Conservation (phyloP, 2,888 invertebrate genomes). For the Cremastinae sp. region DNA sequence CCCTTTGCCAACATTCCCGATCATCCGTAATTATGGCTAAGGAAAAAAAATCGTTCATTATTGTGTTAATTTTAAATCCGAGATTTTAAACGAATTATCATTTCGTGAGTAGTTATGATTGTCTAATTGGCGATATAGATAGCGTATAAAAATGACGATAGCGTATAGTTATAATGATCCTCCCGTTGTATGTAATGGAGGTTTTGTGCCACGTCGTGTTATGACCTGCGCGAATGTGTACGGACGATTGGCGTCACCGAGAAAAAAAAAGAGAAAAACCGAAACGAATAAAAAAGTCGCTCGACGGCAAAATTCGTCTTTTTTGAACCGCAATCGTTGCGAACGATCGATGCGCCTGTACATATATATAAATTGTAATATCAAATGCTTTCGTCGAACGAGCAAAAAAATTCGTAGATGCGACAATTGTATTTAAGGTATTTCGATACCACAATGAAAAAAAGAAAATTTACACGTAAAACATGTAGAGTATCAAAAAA, state of each 20-base stretch:
- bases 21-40: constrained; percentile 3
- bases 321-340: not conserved
- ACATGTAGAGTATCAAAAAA: constrained; percentile 12
- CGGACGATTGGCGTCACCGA: too few relatives aligned
- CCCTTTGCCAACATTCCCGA: not conserved
- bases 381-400: constrained; percentile 45
- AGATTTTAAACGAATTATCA: constrained; percentile 62
- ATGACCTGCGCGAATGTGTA: constrained; percentile 4
- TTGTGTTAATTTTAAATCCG: constrained; percentile 61
- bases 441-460: constrained; percentile 30
- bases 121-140: constrained; percentile 59
- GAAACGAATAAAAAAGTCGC: not conserved
- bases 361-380: constrained; percentile 64
- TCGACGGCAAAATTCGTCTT: not conserved
- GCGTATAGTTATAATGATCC: constrained; percentile 16
- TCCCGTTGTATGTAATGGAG: not conserved
- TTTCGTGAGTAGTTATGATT: constrained; percentile 58
- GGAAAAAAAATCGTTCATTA: constrained; percentile 51
- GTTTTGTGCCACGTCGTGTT: constrained; percentile 14
- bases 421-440: constrained; percentile 55
- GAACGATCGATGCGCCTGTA: constrained; percentile 36
- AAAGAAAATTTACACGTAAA: constrained; percentile 14
- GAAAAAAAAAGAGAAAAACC: not conserved
- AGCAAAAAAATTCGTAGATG: constrained; percentile 52
- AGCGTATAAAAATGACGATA: constrained; percentile 53